Percentiles rank a stretch among this genome's conserved stretches.
phyloP scores from a whole-genome alignment of 2,797 vertebrate genomes.

The Glossophaga mutica region DNA sequence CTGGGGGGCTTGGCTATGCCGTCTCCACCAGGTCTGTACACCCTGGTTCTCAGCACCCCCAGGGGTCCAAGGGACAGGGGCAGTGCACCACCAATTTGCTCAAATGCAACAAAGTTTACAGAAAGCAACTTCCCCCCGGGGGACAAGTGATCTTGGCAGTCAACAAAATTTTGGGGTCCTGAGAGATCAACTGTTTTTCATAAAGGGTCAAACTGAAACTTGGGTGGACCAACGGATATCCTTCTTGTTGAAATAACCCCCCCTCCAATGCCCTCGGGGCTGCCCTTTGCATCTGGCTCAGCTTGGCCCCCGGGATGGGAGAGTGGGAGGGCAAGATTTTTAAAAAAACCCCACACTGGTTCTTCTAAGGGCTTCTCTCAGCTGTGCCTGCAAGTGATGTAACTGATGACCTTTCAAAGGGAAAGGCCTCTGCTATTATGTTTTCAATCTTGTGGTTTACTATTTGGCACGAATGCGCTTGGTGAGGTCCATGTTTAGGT shows the following conservation, averaged over 20 bases:
- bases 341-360: fast-evolving
- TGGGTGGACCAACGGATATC: not conserved
- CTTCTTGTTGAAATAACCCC: not conserved
- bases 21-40: not conserved
- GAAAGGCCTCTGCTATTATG: fast-evolving
- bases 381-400: not conserved
- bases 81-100: no score
- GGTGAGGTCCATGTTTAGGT: no score
- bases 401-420: not conserved
- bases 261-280: not conserved
- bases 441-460: no score
- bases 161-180: not conserved
- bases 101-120: not conserved
- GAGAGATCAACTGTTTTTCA: not conserved
- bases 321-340: fast-evolving
- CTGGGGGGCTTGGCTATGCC: fast-evolving
- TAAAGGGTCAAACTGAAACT: not conserved
- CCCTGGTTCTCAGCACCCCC: not conserved
- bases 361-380: not conserved
- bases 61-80: not conserved
- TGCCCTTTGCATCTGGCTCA: not conserved
- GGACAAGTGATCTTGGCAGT: not conserved
- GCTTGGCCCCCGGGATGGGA: not conserved
- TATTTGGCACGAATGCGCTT: not conserved
- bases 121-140: not conserved